These are phyloP conservation scores for Dysdera silvatica DNA, from an alignment of 1,140 invertebrate genomes.

Conservation along the genomic window DNA sequence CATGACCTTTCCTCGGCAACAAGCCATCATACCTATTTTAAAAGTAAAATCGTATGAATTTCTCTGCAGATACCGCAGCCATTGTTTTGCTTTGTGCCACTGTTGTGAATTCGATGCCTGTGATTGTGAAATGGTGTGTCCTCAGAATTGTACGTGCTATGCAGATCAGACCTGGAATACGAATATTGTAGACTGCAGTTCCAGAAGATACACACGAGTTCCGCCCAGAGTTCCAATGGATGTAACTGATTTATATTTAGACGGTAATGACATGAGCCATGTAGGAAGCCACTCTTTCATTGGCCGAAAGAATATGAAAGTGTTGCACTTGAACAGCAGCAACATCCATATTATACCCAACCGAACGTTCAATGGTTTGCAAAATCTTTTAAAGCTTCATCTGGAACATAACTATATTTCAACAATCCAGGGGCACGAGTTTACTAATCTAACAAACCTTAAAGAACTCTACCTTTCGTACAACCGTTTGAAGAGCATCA, in stretches of 20 bases:
- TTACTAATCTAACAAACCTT: conserved; percentile 72
- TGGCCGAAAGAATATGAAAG: conserved; percentile 77
- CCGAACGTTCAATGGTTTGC: conserved; percentile 81
- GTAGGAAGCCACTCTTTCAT: conserved; percentile 84
- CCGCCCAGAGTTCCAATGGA: conserved; percentile 85
- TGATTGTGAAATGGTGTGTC: conserved; percentile 91
- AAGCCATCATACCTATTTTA: conserved; percentile 39
- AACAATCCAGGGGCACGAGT: conserved; percentile 77
- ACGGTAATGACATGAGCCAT: conserved; percentile 76
- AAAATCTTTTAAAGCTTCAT: conserved; percentile 69
- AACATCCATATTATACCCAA: conserved; percentile 79
- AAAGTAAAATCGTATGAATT: conserved; percentile 73
- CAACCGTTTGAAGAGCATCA: conserved; percentile 68
- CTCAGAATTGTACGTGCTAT: conserved; percentile 82
- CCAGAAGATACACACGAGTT: conserved; percentile 48
- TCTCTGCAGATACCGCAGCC: conserved; percentile 80
- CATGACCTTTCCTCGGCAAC: conserved; percentile 31
- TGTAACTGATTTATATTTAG: conserved; percentile 81
- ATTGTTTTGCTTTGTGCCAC: conserved; percentile 85
- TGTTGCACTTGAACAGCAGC: conserved; percentile 76
- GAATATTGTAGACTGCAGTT: conserved; percentile 82
- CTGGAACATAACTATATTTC: conserved; percentile 74
- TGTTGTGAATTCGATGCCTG: conserved; percentile 92
- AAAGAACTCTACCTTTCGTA: conserved; percentile 79
- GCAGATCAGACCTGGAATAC: conserved; percentile 79